These are phyloP conservation scores for Xanthorhoe designata DNA, from an alignment of 2,888 invertebrate species.

Conservation along the genomic window DNA sequence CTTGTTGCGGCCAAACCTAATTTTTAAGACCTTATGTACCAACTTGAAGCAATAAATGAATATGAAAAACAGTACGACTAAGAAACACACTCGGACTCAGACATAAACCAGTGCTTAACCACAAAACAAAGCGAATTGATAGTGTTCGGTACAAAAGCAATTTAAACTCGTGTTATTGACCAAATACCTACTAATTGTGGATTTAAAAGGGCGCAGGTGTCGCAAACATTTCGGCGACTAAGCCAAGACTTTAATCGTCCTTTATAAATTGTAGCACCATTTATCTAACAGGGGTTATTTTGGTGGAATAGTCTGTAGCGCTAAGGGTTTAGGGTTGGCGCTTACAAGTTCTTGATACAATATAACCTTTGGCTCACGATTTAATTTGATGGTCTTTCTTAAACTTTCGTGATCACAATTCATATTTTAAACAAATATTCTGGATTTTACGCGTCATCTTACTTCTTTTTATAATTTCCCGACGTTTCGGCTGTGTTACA, in stretches of 20 bases:
- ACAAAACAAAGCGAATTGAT: constrained; percentile 4
- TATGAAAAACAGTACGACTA: too few species aligned
- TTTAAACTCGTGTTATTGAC: constrained; percentile 20
- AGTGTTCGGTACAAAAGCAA: constrained; percentile 14
- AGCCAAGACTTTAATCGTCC: constrained; percentile 41
- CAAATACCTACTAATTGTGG: constrained; percentile 24
- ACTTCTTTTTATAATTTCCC: too few species aligned
- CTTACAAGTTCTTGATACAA: not conserved
- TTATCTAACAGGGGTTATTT: constrained; percentile 38
- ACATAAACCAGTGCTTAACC: not conserved
- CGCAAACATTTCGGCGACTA: constrained; percentile 38
- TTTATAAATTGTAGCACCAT: constrained; percentile 44
- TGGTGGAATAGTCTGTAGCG: constrained; percentile 8
- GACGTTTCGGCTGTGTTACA: too few species aligned
- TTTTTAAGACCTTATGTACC: too few species aligned
- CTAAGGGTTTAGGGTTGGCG: not conserved
- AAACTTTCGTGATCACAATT: too few species aligned
- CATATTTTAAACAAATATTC: too few species aligned
- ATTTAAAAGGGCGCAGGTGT: constrained; percentile 40
- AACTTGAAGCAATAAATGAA: too few species aligned
- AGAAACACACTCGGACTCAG: not conserved
- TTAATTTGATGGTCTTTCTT: too few species aligned
- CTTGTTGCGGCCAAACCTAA: too few species aligned
- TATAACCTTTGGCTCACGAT: too few species aligned
- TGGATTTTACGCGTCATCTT: too few species aligned